Evolutionary conservation across 2,888 invertebrate genomes (phyloP).

Genomic region (Polymixis lichenea): DNA sequence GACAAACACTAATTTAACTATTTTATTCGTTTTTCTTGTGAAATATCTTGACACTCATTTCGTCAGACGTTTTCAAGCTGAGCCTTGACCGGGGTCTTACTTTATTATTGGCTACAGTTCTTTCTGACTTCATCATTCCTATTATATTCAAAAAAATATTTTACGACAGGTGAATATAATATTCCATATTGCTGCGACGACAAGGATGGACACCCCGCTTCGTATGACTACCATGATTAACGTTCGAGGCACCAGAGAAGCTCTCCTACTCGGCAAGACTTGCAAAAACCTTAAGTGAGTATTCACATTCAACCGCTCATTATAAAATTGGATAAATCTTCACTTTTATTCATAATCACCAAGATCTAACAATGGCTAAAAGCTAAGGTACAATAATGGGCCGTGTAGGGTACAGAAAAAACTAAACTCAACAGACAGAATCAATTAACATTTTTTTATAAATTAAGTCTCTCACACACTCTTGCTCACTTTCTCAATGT

Average conservation of each 20-base stretch:
- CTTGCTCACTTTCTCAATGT: neutral
- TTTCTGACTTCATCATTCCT: neutral
- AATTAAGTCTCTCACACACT: neutral
- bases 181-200: conserved; percentile 27
- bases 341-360: neutral
- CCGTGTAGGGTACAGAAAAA: neutral
- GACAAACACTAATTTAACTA: too few species aligned
- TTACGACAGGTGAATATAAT: conserved; percentile 19
- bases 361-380: neutral
- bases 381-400: neutral
- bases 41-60: neutral
- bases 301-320: neutral
- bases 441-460: too few species aligned
- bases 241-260: conserved; percentile 25
- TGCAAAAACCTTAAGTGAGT: conserved; percentile 31
- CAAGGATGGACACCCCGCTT: neutral
- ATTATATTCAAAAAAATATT: neutral
- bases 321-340: neutral
- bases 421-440: too few species aligned
- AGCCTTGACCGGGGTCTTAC: neutral
- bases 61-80: neutral
- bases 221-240: conserved; percentile 4
- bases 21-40: too few species aligned
- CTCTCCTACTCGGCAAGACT: conserved; percentile 13
- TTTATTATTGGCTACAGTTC: neutral